These are phyloP conservation scores for Penaeus japonicus DNA, from an alignment of 1,140 invertebrate species.

Conservation along the genomic window DNA sequence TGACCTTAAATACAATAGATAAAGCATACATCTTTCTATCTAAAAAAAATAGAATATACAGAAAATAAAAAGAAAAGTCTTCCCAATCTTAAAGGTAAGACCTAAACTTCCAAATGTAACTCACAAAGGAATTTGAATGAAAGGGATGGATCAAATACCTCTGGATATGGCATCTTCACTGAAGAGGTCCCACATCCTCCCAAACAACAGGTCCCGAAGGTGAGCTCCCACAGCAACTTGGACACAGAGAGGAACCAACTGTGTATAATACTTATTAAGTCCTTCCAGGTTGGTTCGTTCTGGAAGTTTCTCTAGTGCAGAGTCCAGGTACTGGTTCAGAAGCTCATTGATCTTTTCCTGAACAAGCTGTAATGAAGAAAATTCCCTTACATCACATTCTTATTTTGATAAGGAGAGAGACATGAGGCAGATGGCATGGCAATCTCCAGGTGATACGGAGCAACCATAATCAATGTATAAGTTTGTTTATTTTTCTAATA, in stretches of 20 bases:
- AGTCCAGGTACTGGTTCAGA: constrained; percentile 61
- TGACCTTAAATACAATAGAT: no score
- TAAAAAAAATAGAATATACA: background rate
- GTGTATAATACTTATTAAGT: constrained; percentile 60
- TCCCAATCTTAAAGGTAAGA: no score
- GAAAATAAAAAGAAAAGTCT: background rate
- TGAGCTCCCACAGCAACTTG: constrained; percentile 54
- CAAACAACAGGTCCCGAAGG: constrained; percentile 66
- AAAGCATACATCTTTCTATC: background rate
- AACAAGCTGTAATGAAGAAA: constrained; percentile 24
- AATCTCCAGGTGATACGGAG: no score
- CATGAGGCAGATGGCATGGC: no score
- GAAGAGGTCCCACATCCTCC: constrained; percentile 66
- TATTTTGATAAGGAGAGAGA: no score
- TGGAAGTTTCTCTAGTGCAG: constrained; percentile 59
- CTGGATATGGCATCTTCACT: constrained; percentile 60
- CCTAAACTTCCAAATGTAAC: no score
- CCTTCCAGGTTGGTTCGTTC: constrained; percentile 59
- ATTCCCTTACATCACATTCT: background rate
- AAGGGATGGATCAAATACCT: background rate
- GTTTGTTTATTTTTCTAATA: no score
- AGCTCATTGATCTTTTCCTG: constrained; percentile 59
- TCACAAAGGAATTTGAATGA: no score
- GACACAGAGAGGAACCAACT: constrained; percentile 61
- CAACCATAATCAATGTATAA: no score